Evolutionary conservation across 2,888 invertebrate genomes (phyloP), one percentile per base, ranked within the genome.

Genomic region (Melanchra persicariae): DNA sequence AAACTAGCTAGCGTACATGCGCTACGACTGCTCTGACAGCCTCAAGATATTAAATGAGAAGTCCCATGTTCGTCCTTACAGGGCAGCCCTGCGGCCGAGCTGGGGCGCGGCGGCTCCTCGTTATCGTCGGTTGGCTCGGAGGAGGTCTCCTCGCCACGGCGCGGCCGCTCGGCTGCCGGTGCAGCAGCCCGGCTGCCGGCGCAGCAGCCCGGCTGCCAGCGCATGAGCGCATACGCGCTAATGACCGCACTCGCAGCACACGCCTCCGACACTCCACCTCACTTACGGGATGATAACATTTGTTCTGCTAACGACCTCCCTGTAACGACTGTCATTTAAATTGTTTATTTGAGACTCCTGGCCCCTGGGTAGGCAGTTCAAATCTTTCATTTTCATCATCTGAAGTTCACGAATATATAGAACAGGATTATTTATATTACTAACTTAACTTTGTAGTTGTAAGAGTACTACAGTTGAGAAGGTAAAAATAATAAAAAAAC

Each of bases 221-320:
- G 43, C 43, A 15, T 17, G 43, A 15, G 15, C 26, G 52, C 26
- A 51, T 45, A 5, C 51, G 15, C 51, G 15, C 60, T 75, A 68
- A 62, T 67, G 69, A n/a, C 54, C 17, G 9, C 69, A 37, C 74
- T 59, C 54, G 17, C 15, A 26, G 15, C 34, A 26, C 68, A 30
- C 34, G 17, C 58, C 19, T 30, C n/a, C 57, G 15, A 67, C 54
- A 70, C 59, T 59, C 34, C 40, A 24, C 62, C 45, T n/a, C 58
- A 55, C 49, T 51, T 34, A 51, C 12, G 22, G 15, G n/a, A 30
- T 57, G 37, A 60, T 45, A 59, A 76, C 24, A 59, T 71, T 59
- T 64, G 70, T 79, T 62, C 40, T 47, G 60, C 64, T 64, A 66
- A 67, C 54, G 61, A 60, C 43, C 26, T 57, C 24, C 34, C 52